These are phyloP conservation scores for Tolmerus cingulatus DNA, from an alignment of 2,888 invertebrate genomes.

Conservation along the genomic window DNA sequence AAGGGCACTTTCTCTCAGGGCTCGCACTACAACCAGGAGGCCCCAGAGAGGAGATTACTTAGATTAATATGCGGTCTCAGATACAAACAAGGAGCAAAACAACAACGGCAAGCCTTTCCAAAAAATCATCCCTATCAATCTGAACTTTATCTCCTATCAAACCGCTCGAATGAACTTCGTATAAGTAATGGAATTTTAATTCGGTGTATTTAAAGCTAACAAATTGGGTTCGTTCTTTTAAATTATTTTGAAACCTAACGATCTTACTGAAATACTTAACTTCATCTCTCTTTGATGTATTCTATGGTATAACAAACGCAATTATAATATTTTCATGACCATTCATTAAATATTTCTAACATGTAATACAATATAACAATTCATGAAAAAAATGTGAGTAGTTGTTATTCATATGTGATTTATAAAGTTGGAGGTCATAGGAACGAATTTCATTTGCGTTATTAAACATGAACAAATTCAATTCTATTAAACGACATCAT, in stretches of 20 bases:
- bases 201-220: neutral
- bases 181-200: neutral
- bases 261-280: neutral
- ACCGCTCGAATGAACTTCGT: neutral
- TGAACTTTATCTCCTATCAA: neutral
- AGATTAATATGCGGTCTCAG: slow-evolving; percentile 36
- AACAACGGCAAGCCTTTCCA: neutral
- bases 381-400: too few species aligned
- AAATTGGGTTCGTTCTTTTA: neutral
- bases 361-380: too few species aligned
- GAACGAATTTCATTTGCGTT: too few species aligned
- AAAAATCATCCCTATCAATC: neutral
- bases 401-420: too few species aligned
- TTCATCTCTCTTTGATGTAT: too few species aligned
- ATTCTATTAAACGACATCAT: too few species aligned
- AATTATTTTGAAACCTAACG: neutral
- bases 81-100: neutral
- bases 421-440: too few species aligned
- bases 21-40: neutral
- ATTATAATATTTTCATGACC: too few species aligned
- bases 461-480: too few species aligned
- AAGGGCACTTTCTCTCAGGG: neutral
- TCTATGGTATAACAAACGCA: too few species aligned
- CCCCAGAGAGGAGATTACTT: neutral
- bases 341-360: too few species aligned